Evolutionary conservation across 2,888 invertebrate species (phyloP).

Genomic region (Leptothorax acervorum): DNA sequence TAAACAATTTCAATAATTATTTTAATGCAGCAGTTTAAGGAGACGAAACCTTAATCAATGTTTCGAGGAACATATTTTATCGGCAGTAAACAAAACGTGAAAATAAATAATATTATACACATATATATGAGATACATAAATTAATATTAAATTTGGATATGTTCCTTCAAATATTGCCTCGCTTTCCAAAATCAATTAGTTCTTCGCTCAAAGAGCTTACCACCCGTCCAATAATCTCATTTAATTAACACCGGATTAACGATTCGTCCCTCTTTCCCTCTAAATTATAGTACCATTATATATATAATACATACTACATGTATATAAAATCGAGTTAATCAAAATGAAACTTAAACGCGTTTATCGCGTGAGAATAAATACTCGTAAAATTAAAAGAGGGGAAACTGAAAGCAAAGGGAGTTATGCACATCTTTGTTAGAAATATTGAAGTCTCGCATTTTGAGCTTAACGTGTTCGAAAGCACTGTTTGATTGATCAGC

Average conservation of each 20-base stretch:
- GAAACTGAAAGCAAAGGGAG: not conserved
- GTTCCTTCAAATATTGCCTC: not conserved
- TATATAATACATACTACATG: not conserved
- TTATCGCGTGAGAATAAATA: not conserved
- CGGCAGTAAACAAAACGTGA: not conserved
- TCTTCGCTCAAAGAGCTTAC: not conserved
- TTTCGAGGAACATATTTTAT: not conserved
- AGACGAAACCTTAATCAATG: conserved; percentile 1
- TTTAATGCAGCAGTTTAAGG: conserved; percentile 7
- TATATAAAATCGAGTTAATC: conserved; percentile 4
- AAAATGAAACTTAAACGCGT: not conserved
- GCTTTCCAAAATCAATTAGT: conserved; percentile 26
- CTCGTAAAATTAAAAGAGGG: not conserved
- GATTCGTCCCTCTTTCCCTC: not conserved
- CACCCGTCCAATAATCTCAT: not conserved
- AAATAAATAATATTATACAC: conserved; percentile 7
- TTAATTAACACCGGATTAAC: conserved; percentile 19
- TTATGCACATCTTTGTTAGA: not conserved
- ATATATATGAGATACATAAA: not conserved
- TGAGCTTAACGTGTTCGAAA: no score
- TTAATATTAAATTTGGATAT: conserved; percentile 15
- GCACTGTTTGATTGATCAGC: not conserved
- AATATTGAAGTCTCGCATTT: not conserved
- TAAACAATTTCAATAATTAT: conserved; percentile 22
- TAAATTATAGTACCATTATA: conserved; percentile 12